Evolutionary conservation across 1,140 invertebrate species (phyloP), one percentile per base, ranked within the genome.

Genomic region (Drosophila willistoni): DNA sequence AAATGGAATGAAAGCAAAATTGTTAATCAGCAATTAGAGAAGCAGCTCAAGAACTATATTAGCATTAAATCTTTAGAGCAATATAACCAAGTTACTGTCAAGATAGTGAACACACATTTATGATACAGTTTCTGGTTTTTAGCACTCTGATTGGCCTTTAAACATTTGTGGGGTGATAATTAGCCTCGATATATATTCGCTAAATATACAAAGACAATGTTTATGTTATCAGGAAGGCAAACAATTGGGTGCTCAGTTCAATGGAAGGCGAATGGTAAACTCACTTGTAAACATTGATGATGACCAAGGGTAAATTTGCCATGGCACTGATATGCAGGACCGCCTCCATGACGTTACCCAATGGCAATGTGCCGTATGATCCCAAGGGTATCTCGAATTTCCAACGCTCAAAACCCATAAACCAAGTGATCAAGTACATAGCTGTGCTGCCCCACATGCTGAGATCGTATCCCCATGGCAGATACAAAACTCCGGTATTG

Each of bases 401-500:
- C 96, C 97, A 99, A 56, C 96, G 94, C 64, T 95, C 93, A 74
- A 96, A 95, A 7, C 97, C 97, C 67, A 93, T 94, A 68, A 96
- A 93, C 92, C 90, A 92, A 70, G 91, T 93, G 54, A 91, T 69
- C 41, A 90, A 17, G 68, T 91, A 92, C 81, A 91, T 84, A 66
- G 84, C 74, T 56, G 85, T 91, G 65, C 86, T 90, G 60, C 91
- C 92, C 92, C 98, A 94, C 95, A 99, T 98, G 72, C 97, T 98
- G 60, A 98, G 93, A 93, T 99, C 98, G 89, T 99, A 99, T 29
- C 97, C 97, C 98, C 98, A 99, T 0, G 98, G 98, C 55, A 99
- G 93, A 92, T 97, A 99, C 12, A 99, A 93, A 7, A 98, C 95
- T 1, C 98, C 98, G 0, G 98, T 99, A 91, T 98, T 99, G 93